phyloP scores from a whole-genome alignment of 2,888 invertebrate genomes.

The Liodrosophila aerea region DNA sequence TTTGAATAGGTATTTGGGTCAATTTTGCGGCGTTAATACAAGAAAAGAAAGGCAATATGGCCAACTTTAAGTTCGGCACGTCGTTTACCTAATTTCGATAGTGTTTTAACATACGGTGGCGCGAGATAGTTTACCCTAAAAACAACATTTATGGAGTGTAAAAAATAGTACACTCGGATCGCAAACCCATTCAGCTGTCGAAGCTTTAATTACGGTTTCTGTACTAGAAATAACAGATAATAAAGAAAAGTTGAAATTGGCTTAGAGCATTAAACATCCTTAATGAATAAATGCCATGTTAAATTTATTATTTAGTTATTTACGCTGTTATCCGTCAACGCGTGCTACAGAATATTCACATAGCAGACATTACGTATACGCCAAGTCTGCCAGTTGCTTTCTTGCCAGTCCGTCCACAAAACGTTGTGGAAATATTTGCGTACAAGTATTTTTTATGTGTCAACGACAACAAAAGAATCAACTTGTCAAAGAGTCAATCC shows the following conservation, averaged over 20 bases:
- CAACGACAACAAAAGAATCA: slow-evolving; percentile 41
- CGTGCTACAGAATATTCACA: slow-evolving; percentile 4
- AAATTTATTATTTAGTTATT: slow-evolving; percentile 6
- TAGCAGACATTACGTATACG: slow-evolving; percentile 54
- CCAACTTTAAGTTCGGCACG: slow-evolving; percentile 39
- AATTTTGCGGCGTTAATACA: slow-evolving; percentile 40
- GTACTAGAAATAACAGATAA: too few relatives aligned
- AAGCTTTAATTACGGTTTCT: background rate
- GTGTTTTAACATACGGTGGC: slow-evolving; percentile 27
- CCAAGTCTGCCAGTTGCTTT: slow-evolving; percentile 20
- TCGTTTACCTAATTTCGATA: slow-evolving; percentile 43
- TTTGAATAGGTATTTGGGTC: slow-evolving; percentile 39
- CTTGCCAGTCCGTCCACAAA: slow-evolving; percentile 29
- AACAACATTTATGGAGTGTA: background rate
- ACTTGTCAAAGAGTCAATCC: slow-evolving; percentile 11
- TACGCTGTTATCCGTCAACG: slow-evolving; percentile 1
- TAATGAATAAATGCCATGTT: slow-evolving; percentile 1
- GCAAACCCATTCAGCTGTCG: background rate
- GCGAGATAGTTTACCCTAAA: background rate
- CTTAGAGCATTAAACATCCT: too few relatives aligned
- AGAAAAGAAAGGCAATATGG: slow-evolving; percentile 8
- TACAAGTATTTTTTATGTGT: slow-evolving; percentile 52
- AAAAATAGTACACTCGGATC: background rate
- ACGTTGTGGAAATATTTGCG: slow-evolving; percentile 54
- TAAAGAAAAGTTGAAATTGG: background rate